Evolutionary conservation across 2,113 vertebrate genomes (phyloP).

Genomic region (Oxyura jamaicensis): DNA sequence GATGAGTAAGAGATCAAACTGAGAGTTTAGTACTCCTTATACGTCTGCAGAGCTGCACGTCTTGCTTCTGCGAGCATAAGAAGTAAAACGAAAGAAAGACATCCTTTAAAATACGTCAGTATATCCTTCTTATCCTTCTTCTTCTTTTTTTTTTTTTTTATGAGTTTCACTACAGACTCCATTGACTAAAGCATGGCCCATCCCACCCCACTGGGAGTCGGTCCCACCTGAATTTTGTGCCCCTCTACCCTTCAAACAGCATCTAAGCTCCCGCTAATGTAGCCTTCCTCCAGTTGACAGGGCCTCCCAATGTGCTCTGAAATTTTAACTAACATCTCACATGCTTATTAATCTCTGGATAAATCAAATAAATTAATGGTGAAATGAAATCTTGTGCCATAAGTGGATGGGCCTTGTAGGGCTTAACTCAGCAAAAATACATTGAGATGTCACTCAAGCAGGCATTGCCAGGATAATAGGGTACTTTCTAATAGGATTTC

Average conservation of each 20-base stretch:
- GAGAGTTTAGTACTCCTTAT: background rate
- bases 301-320: background rate
- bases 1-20: background rate
- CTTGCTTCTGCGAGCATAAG: background rate
- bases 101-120: background rate
- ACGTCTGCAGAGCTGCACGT: background rate
- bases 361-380: conserved; percentile 68
- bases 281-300: background rate
- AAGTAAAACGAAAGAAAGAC: background rate
- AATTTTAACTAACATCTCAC: conserved; percentile 50
- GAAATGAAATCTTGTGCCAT: conserved; percentile 57
- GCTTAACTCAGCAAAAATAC: conserved; percentile 68
- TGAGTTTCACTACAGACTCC: background rate
- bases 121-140: too few relatives aligned
- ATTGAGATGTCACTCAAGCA: conserved; percentile 49
- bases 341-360: conserved; percentile 51
- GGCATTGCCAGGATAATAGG: conserved; percentile 17
- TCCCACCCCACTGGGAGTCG: background rate
- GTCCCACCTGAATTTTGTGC: background rate
- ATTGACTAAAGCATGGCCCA: background rate
- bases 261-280: background rate
- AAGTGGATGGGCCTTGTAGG: conserved; percentile 53
- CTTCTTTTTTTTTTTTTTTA: background rate
- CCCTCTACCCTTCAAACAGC: background rate
- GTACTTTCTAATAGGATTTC: conserved; percentile 47